A percentile compares a stretch with the other conserved stretches of the same genome.
These are phyloP conservation scores for Ispidina picta DNA, from an alignment of 2,797 vertebrate species.

Conservation along the genomic window DNA sequence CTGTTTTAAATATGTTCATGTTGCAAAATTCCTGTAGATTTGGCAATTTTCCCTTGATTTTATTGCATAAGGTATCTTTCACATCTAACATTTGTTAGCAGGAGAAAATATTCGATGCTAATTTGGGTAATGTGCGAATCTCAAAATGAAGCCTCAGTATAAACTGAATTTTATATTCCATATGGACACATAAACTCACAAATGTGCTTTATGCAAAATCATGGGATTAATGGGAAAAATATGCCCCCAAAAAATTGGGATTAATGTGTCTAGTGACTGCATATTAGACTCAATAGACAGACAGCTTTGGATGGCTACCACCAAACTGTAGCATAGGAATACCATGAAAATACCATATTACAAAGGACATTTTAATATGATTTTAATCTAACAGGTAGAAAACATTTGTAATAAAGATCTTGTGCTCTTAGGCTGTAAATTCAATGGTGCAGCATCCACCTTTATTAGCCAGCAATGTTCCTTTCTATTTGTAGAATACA, in stretches of 20 bases:
- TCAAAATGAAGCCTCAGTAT: not conserved
- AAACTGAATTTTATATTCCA: not conserved
- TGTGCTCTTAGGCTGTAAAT: not conserved
- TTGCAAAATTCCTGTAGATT: not conserved
- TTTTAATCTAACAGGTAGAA: not conserved
- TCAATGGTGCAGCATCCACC: not conserved
- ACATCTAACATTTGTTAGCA: not conserved
- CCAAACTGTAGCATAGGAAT: not conserved
- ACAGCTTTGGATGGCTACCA: not conserved
- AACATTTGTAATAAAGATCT: not conserved
- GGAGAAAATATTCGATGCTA: conserved; percentile 6
- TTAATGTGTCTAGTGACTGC: not conserved
- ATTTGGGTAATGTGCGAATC: not conserved
- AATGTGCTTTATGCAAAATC: not conserved
- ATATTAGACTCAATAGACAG: not conserved
- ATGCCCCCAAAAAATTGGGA: not conserved
- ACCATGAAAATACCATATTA: not conserved
- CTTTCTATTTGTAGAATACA: not conserved
- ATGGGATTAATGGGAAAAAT: not conserved
- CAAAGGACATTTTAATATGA: not conserved
- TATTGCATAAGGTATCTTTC: not conserved
- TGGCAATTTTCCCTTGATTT: not conserved
- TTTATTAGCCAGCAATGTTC: not conserved
- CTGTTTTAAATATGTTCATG: not conserved
- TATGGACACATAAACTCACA: not conserved